These are phyloP conservation scores for Patella depressa DNA, from an alignment of 2,888 invertebrate genomes.

Conservation along the genomic window DNA sequence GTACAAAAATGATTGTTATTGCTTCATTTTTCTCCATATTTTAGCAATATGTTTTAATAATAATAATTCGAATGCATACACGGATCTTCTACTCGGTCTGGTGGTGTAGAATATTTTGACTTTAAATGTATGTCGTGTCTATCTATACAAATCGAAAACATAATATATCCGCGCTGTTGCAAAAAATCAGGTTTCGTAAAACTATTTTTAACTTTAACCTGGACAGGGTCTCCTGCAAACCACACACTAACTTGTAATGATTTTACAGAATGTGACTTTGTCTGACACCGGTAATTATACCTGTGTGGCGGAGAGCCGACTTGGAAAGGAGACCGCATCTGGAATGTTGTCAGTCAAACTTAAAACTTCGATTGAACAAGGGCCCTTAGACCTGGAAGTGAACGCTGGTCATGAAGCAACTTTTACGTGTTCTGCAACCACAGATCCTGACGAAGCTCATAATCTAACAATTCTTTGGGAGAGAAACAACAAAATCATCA, in stretches of 20 bases:
- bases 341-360: slow-evolving; percentile 87
- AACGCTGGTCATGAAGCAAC: slow-evolving; percentile 90
- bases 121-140: too few species aligned
- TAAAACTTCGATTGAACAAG: slow-evolving; percentile 75
- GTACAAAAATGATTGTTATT: too few species aligned
- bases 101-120: too few species aligned
- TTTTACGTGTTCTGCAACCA: slow-evolving; percentile 90
- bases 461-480: slow-evolving; percentile 87
- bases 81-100: too few species aligned
- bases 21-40: too few species aligned
- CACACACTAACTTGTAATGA: not conserved
- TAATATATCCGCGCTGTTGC: too few species aligned
- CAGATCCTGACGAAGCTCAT: slow-evolving; percentile 83
- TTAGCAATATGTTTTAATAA: too few species aligned
- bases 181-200: too few species aligned
- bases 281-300: slow-evolving; percentile 92
- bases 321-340: slow-evolving; percentile 85
- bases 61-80: too few species aligned
- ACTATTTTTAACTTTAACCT: too few species aligned
- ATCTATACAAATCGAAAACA: too few species aligned
- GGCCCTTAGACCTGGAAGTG: slow-evolving; percentile 93
- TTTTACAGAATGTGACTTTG: slow-evolving; percentile 79
- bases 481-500: slow-evolving; percentile 87
- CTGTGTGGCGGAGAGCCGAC: slow-evolving; percentile 93
- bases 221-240: too few species aligned